These are phyloP conservation scores for Diadema setosum DNA, from an alignment of 35 echinoderm and acorn worm species.

Conservation along the genomic window DNA sequence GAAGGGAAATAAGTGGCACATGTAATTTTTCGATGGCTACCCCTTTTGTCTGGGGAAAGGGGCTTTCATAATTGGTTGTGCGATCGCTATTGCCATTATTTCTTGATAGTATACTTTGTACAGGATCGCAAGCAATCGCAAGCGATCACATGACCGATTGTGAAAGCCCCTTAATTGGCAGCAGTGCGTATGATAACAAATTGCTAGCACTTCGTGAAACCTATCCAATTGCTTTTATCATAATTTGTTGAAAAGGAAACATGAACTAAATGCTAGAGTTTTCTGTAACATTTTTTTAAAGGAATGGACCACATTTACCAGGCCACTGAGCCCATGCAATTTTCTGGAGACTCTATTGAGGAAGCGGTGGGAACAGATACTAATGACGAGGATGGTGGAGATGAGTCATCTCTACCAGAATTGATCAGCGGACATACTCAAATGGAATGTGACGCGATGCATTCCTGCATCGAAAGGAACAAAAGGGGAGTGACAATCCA, in stretches of 20 bases:
- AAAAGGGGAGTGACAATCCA: conserved; percentile 1
- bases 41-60: background rate
- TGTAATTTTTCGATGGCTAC: background rate
- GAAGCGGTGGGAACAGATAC: conserved; percentile 2
- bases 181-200: too few relatives aligned
- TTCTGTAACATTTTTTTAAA: background rate
- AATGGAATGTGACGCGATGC: conserved; percentile 44
- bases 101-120: background rate
- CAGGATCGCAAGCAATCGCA: background rate
- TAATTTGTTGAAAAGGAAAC: background rate
- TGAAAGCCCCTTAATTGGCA: too few relatives aligned
- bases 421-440: conserved; percentile 20
- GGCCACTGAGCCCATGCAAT: background rate
- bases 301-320: background rate
- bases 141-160: too few relatives aligned
- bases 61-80: background rate
- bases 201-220: too few relatives aligned
- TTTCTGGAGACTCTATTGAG: conserved; percentile 21
- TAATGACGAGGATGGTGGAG: background rate
- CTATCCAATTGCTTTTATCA: too few relatives aligned
- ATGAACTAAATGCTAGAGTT: background rate
- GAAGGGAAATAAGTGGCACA: background rate
- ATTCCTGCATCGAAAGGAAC: background rate
- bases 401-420: too few relatives aligned
- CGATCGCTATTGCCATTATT: background rate